Evolutionary conservation across 2,888 invertebrate species (phyloP).

Genomic region (Tillus elongatus): DNA sequence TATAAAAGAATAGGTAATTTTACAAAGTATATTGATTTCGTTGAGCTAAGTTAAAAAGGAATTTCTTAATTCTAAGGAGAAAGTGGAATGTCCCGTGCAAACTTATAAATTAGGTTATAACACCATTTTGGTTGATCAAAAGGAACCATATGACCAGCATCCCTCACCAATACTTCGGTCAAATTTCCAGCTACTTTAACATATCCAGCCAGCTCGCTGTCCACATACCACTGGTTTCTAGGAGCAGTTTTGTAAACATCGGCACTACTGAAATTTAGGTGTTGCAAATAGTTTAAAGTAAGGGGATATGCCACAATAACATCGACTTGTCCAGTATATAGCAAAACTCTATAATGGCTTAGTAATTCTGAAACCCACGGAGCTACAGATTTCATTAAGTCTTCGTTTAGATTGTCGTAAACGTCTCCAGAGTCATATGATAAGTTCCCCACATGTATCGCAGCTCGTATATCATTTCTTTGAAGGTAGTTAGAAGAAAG

Average conservation of each 20-base stretch:
- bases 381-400: slow-evolving; percentile 75
- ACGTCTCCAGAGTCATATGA: slow-evolving; percentile 60
- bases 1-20: too few relatives aligned
- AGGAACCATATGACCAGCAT: slow-evolving; percentile 78
- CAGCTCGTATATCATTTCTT: slow-evolving; percentile 52
- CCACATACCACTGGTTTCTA: slow-evolving; percentile 61
- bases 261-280: slow-evolving; percentile 59
- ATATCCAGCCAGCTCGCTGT: slow-evolving; percentile 63
- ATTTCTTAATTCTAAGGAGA: too few relatives aligned
- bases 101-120: slow-evolving; percentile 60
- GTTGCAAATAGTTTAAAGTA: slow-evolving; percentile 67
- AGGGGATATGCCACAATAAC: slow-evolving; percentile 83
- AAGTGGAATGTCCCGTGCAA: slow-evolving; percentile 43
- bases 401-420: slow-evolving; percentile 59
- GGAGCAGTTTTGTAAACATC: slow-evolving; percentile 56
- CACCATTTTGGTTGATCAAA: slow-evolving; percentile 71
- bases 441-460: slow-evolving; percentile 77
- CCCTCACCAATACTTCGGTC: slow-evolving; percentile 63
- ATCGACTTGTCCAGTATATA: slow-evolving; percentile 87
- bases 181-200: slow-evolving; percentile 61
- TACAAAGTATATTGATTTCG: too few relatives aligned
- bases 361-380: slow-evolving; percentile 61
- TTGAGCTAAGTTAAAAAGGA: too few relatives aligned
- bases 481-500: slow-evolving; percentile 52
- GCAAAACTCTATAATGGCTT: slow-evolving; percentile 59